Percentiles rank a stretch among this genome's conserved stretches.
These are phyloP conservation scores for Actinemys pallida DNA, from an alignment of 2,113 vertebrate genomes.

Conservation along the genomic window DNA sequence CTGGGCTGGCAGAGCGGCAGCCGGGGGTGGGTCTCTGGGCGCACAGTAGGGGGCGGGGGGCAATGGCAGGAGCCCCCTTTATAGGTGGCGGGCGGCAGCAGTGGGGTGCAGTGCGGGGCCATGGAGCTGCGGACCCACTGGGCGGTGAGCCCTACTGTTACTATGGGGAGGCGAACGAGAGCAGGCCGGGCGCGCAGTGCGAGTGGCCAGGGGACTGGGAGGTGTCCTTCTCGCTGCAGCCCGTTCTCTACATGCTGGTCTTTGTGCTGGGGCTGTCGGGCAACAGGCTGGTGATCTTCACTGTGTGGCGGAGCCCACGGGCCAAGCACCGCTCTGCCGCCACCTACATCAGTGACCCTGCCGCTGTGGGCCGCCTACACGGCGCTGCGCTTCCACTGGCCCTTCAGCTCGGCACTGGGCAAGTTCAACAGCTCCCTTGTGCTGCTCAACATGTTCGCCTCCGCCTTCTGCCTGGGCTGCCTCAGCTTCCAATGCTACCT, in stretches of 20 bases:
- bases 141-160: not conserved
- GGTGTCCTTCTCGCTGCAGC: constrained; percentile 86
- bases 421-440: constrained; percentile 89
- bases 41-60: too few species aligned
- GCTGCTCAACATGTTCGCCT: constrained; percentile 86
- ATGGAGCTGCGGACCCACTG: rapidly evolving
- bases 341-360: too few species aligned
- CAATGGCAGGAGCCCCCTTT: too few species aligned
- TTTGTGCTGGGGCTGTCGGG: constrained; percentile 80
- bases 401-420: constrained; percentile 87
- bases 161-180: not conserved
- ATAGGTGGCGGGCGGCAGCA: too few species aligned
- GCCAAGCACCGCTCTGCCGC: too few species aligned
- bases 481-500: too few species aligned
- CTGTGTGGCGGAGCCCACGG: too few species aligned
- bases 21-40: too few species aligned
- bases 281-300: too few species aligned
- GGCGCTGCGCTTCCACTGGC: constrained; percentile 89
- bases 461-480: too few species aligned
- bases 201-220: constrained; percentile 81
- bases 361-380: constrained; percentile 91
- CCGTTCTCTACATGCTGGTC: constrained; percentile 79
- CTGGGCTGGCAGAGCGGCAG: too few species aligned
- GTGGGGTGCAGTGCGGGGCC: too few species aligned
- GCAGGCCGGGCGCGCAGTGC: not conserved